phyloP scores from a whole-genome alignment of 2,888 invertebrate species.

The Drosophila fungiperda region DNA sequence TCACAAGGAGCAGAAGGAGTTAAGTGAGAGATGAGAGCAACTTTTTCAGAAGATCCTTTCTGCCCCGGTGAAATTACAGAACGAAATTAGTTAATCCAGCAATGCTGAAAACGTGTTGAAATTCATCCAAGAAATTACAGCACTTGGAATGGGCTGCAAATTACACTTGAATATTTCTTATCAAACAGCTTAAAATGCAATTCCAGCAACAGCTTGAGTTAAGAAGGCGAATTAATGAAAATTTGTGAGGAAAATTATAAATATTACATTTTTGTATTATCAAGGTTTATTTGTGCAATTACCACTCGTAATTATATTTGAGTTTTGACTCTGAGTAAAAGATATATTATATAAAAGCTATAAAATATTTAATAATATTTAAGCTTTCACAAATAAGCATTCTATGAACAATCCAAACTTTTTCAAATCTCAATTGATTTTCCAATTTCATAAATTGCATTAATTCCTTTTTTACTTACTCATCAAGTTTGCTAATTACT shows the following conservation, averaged over 20 bases:
- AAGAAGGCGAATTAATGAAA: not conserved
- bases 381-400: not conserved
- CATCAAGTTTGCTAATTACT: not conserved
- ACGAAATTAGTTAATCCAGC: slow-evolving; percentile 66
- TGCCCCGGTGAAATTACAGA: slow-evolving; percentile 40
- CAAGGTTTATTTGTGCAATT: not conserved
- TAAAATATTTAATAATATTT: too few species aligned
- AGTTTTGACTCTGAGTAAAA: not conserved
- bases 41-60: slow-evolving; percentile 29
- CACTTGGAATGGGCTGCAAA: slow-evolving; percentile 4
- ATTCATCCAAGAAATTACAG: slow-evolving; percentile 23
- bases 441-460: not conserved
- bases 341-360: not conserved
- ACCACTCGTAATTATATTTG: not conserved
- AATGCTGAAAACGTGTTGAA: slow-evolving; percentile 58
- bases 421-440: not conserved
- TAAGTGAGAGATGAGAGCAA: slow-evolving; percentile 50
- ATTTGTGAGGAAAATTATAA: not conserved
- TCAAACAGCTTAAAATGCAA: not conserved
- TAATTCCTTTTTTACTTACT: not conserved
- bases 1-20: slow-evolving; percentile 44
- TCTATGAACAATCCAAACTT: accelerated
- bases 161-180: slow-evolving; percentile 8
- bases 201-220: not conserved
- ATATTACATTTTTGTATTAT: not conserved